phyloP scores from a whole-genome alignment of 2,113 vertebrate genomes.

The Synchiropus splendidus region DNA sequence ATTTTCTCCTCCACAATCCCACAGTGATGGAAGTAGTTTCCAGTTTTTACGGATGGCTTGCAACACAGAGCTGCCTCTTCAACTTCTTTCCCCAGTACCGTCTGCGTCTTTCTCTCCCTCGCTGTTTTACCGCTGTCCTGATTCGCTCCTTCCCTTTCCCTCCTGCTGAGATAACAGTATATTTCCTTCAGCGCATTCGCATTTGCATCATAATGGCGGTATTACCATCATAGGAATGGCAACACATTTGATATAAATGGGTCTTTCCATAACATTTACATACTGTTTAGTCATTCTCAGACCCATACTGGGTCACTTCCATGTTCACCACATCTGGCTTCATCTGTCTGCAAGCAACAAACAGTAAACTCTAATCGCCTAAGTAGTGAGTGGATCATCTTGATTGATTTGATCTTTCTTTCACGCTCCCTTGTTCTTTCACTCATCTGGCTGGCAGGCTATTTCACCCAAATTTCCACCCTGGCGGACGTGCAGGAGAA shows the following conservation, averaged over 20 bases:
- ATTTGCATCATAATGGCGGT: constrained; percentile 49
- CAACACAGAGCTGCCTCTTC: constrained; percentile 36
- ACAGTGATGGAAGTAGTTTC: constrained; percentile 38
- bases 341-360: constrained; percentile 20
- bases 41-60: constrained; percentile 52
- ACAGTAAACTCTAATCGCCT: too few relatives aligned
- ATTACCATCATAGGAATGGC: constrained; percentile 39
- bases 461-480: constrained; percentile 97
- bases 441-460: constrained; percentile 74
- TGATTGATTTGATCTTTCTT: too few relatives aligned
- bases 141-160: constrained; percentile 1
- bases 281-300: constrained; percentile 25
- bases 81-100: constrained; percentile 15
- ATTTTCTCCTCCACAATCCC: constrained; percentile 64
- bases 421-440: constrained; percentile 14
- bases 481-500: constrained; percentile 97
- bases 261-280: constrained; percentile 43
- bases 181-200: constrained; percentile 33
- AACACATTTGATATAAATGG: constrained; percentile 31
- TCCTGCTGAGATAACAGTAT: constrained; percentile 33
- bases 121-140: constrained; percentile 18
- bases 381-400: too few relatives aligned
- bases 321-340: constrained; percentile 16
- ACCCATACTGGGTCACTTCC: constrained; percentile 31
- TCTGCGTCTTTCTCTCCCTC: constrained; percentile 11